phyloP scores from a whole-genome alignment of 2,797 vertebrate genomes.

The Botia almorhae region DNA sequence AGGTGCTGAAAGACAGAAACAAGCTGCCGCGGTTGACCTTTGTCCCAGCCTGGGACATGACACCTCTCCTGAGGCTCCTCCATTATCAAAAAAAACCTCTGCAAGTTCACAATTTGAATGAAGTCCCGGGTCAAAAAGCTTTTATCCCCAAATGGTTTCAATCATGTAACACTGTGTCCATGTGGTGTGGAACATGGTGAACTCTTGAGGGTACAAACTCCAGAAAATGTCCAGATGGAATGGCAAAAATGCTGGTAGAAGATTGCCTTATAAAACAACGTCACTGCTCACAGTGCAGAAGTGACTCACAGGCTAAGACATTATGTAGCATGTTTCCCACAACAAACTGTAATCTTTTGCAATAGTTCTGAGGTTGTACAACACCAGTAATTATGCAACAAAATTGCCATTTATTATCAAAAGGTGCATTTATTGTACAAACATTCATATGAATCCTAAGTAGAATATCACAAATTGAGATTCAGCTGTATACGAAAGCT shows the following conservation, averaged over 20 bases:
- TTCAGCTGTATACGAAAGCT: slow-evolving; percentile 16
- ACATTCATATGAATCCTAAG: neutral
- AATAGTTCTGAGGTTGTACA: slow-evolving; percentile 24
- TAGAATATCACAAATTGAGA: slow-evolving; percentile 25
- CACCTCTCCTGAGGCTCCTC: slow-evolving; percentile 43
- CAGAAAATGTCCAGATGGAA: slow-evolving; percentile 49
- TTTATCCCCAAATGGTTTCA: slow-evolving; percentile 54
- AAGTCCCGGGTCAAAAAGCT: slow-evolving; percentile 12
- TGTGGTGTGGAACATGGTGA: slow-evolving; percentile 41
- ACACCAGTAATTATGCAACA: slow-evolving; percentile 31
- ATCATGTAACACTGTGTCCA: slow-evolving; percentile 55
- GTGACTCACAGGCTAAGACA: slow-evolving; percentile 6
- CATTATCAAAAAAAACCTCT: slow-evolving; percentile 20
- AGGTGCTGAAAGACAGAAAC: slow-evolving; percentile 53
- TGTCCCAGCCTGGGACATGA: slow-evolving; percentile 46
- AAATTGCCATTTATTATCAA: slow-evolving; percentile 18
- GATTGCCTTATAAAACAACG: slow-evolving; percentile 38
- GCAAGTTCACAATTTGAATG: slow-evolving; percentile 20
- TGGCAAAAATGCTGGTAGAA: slow-evolving; percentile 39
- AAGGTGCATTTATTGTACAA: slow-evolving; percentile 44
- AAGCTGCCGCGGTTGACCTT: slow-evolving; percentile 45
- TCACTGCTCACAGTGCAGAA: slow-evolving; percentile 20
- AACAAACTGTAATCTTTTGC: slow-evolving; percentile 22
- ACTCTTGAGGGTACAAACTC: slow-evolving; percentile 41
- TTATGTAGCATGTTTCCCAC: slow-evolving; percentile 35